A percentile compares a stretch with the other conserved stretches of the same genome.
Conservation (phyloP, 2,797 vertebrate species). For the Enteromius treurensis region DNA sequence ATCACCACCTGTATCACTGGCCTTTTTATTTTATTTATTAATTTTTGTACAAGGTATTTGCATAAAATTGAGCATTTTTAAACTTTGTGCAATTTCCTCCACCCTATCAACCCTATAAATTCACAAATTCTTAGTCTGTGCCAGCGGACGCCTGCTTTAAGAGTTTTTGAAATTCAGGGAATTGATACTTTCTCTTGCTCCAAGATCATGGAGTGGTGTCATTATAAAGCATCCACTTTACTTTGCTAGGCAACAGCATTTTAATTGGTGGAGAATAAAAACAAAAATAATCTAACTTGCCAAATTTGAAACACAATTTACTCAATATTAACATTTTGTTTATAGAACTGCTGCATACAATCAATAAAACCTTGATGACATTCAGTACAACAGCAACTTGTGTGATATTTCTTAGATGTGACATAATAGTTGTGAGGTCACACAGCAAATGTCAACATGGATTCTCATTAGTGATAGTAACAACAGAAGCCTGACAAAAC, state of each 20-base stretch:
- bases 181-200: not conserved
- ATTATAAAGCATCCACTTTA: not conserved
- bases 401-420: not conserved
- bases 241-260: not conserved
- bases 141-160: not conserved
- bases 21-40: not conserved
- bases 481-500: slow-evolving; percentile 26
- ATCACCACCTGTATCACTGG: not conserved
- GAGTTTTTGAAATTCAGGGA: not conserved
- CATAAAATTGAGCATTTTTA: not conserved
- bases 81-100: not conserved
- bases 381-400: not conserved
- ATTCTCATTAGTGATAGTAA: slow-evolving; percentile 2
- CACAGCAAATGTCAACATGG: slow-evolving; percentile 9
- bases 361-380: not conserved
- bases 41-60: not conserved
- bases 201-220: not conserved
- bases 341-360: not conserved
- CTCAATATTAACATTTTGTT: not conserved
- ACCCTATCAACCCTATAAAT: not conserved
- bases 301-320: not conserved
- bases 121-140: not conserved
- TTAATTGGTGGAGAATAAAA: not conserved
- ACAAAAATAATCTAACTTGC: not conserved
- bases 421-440: not conserved